phyloP scores from a whole-genome alignment of 2,888 invertebrate genomes.

The Eucriotettix oculatus region DNA sequence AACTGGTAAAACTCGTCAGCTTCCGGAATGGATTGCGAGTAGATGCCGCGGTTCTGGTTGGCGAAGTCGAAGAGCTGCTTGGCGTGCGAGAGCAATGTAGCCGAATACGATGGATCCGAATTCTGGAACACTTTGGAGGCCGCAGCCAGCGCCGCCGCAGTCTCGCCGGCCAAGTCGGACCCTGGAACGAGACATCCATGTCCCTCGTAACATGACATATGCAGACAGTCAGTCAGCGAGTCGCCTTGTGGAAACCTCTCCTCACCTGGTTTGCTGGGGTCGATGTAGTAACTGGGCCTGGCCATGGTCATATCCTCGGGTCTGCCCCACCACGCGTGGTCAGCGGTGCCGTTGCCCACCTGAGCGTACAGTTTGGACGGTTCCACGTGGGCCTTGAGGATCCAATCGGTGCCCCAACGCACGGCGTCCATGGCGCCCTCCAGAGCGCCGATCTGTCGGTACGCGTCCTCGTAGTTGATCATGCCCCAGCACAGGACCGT shows the following conservation, averaged over 20 bases:
- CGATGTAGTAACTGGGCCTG: constrained; percentile 18
- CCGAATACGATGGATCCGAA: constrained; percentile 8
- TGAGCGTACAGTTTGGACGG: constrained; percentile 21
- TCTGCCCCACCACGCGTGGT: constrained; percentile 21
- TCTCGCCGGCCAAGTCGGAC: constrained; percentile 23
- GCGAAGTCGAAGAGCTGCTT: constrained; percentile 15
- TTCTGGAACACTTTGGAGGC: constrained; percentile 17
- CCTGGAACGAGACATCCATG: constrained; percentile 12
- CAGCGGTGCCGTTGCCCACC: constrained; percentile 21
- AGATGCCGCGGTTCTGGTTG: constrained; percentile 11
- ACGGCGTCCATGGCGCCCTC: constrained; percentile 17
- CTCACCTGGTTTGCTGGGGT: background rate
- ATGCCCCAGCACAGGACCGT: constrained; percentile 16
- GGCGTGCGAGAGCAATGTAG: constrained; percentile 11
- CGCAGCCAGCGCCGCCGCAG: constrained; percentile 23
- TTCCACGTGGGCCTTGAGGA: constrained; percentile 20
- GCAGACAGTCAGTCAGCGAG: no score
- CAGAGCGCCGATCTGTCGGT: constrained; percentile 7
- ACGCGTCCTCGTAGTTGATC: constrained; percentile 7
- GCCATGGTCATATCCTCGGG: constrained; percentile 14
- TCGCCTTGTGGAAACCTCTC: no score
- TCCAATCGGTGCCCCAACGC: constrained; percentile 22
- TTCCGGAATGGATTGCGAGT: constrained; percentile 12
- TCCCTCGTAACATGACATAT: no score
- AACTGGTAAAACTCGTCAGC: constrained; percentile 12